phyloP scores from a whole-genome alignment of 2,113 vertebrate genomes.

The Falco punctatus region DNA sequence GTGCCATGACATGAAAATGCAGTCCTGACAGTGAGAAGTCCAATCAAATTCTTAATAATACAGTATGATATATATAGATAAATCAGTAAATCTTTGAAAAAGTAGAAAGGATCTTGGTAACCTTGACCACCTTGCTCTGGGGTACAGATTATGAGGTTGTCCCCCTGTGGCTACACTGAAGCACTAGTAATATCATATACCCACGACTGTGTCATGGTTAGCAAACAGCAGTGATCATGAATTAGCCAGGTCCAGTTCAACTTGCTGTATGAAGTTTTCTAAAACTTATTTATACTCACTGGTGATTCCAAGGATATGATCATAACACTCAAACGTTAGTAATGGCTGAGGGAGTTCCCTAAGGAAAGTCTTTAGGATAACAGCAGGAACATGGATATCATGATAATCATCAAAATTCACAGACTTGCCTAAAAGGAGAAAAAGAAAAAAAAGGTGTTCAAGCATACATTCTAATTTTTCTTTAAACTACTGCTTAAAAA shows the following conservation, averaged over 20 bases:
- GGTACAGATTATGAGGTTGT: neutral
- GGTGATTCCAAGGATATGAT: slow-evolving; percentile 77
- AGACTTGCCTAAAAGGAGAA: slow-evolving; percentile 77
- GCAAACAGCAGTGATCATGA: neutral
- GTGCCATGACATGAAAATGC: neutral
- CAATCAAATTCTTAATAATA: neutral
- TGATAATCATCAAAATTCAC: slow-evolving; percentile 81
- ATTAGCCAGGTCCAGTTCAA: neutral
- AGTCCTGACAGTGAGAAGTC: neutral
- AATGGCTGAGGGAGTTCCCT: slow-evolving; percentile 87
- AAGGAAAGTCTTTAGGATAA: slow-evolving; percentile 88
- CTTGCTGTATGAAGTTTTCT: neutral
- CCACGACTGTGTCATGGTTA: neutral
- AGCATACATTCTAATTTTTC: neutral
- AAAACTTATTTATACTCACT: slow-evolving; percentile 68
- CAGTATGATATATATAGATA: neutral
- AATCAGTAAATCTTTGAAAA: neutral
- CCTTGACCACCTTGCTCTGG: neutral
- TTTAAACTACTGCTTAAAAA: neutral
- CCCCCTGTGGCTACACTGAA: neutral
- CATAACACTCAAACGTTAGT: slow-evolving; percentile 82
- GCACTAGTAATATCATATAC: neutral
- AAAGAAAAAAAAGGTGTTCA: neutral
- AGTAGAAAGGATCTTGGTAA: neutral
- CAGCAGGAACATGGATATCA: slow-evolving; percentile 82